Evolutionary conservation across 2,797 vertebrate genomes (phyloP).

Genomic region (Hylomyscus alleni): DNA sequence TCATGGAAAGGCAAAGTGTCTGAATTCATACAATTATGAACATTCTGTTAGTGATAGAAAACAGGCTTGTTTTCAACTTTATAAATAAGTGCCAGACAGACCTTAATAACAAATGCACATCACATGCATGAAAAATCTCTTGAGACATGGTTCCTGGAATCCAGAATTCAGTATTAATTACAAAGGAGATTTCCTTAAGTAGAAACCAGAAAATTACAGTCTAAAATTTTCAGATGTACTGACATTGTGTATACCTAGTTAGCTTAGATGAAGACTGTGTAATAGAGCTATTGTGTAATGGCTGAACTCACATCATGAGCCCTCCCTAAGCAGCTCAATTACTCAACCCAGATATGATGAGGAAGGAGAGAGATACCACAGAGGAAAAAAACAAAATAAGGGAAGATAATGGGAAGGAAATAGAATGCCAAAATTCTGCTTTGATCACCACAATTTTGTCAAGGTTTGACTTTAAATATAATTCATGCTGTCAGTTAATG

Average conservation of each 20-base stretch:
- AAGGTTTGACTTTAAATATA: not conserved
- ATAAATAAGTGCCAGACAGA: slow-evolving; percentile 70
- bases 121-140: slow-evolving; percentile 31
- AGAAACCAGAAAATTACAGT: slow-evolving; percentile 57
- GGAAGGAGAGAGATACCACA: not conserved
- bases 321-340: not conserved
- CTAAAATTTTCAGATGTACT: slow-evolving; percentile 28
- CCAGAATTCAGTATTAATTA: slow-evolving; percentile 72
- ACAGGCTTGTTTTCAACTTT: slow-evolving; percentile 69
- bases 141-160: slow-evolving; percentile 72
- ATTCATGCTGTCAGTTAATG: not conserved
- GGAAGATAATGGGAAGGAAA: not conserved
- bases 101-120: slow-evolving; percentile 70
- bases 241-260: not conserved
- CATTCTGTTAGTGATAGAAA: slow-evolving; percentile 64
- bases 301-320: not conserved
- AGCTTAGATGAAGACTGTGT: not conserved
- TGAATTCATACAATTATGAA: slow-evolving; percentile 58
- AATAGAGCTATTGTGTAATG: not conserved
- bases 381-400: not conserved
- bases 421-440: not conserved
- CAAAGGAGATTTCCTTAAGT: slow-evolving; percentile 52
- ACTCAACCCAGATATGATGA: not conserved
- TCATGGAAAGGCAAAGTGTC: slow-evolving; percentile 47
- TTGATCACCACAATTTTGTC: slow-evolving; percentile 41